Conservation (phyloP, 2,797 vertebrate genomes). For the Oceanodroma leucorhoa region DNA sequence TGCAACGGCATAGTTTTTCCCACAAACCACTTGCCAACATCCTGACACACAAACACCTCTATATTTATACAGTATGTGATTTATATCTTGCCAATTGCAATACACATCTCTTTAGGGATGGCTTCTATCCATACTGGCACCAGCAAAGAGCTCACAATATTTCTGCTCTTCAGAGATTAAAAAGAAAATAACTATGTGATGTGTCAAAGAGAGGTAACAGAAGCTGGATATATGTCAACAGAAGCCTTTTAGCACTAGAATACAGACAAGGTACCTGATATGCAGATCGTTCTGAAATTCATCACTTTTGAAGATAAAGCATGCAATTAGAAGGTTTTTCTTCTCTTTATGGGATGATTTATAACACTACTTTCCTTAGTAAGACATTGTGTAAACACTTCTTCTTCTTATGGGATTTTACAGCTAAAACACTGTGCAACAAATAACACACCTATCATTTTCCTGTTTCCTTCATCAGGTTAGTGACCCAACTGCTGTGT, state of each 20-base stretch:
- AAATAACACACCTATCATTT: background rate
- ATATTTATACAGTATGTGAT: conserved; percentile 50
- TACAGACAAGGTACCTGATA: conserved; percentile 25
- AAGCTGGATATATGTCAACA: conserved; percentile 45
- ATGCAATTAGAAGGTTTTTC: conserved; percentile 44
- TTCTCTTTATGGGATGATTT: conserved; percentile 42
- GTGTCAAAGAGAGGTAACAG: conserved; percentile 50
- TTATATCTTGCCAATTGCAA: conserved; percentile 68
- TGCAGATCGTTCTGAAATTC: conserved; percentile 34
- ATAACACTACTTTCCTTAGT: background rate
- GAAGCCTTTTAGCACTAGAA: conserved; percentile 46
- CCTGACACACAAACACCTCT: conserved; percentile 63
- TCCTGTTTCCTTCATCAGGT: background rate
- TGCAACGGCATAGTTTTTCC: conserved; percentile 35
- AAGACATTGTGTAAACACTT: background rate
- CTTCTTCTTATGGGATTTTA: background rate
- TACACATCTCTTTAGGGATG: conserved; percentile 47
- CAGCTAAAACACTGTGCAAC: background rate
- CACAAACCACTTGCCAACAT: conserved; percentile 51
- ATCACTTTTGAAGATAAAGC: conserved; percentile 47
- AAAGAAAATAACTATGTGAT: conserved; percentile 43
- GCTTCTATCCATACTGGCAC: conserved; percentile 65
- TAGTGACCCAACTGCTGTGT: background rate
- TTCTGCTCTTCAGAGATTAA: conserved; percentile 59
- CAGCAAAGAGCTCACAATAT: conserved; percentile 38